Evolutionary conservation across 1,140 invertebrate species (phyloP), one percentile per base, ranked within the genome.

Genomic region (Tetramorium simillimum): DNA sequence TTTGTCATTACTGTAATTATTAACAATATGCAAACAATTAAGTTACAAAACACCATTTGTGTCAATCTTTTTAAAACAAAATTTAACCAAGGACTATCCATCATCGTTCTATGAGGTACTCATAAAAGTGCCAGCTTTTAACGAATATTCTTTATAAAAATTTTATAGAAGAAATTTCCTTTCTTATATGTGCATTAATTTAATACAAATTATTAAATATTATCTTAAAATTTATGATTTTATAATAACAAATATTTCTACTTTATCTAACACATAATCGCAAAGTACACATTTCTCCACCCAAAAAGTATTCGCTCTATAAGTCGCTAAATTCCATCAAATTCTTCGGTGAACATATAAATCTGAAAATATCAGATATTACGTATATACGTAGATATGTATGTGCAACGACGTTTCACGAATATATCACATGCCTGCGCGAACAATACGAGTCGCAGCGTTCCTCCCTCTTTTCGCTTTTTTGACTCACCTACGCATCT

Each of bases 401-500:
- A 65, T 56, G 40, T 82, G 43, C 43, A 76, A 43, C 56, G 43
- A 87, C 37, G 81, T 65, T 73, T 62, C 40, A 46, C 69, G 53
- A 84, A 84, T 84, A 84, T 84, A 43, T 33, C 53, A 82, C 67
- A 73, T 73, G 69, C 43, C 51, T 81, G 63, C 21, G 40, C 60
- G 75, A 80, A 89, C 72, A 87, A 90, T 84, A 85, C 49, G 62
- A 63, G 16, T 85, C 65, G 53, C 28, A 33, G n/a, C 72, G 43
- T 85, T 78, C 43, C 72, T 72, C 70, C 46, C 86, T 80, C 67
- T 82, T 37, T 85, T 84, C 73, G 60, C 77, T 88, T 89, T 82
- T 91, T 91, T 86, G 90, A 88, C 87, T 91, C 88, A 88, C 88
- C 87, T 88, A 91, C 88, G 90, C 70, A 78, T 46, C 85, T 91